A percentile compares a stretch with the other conserved stretches of the same genome.
phyloP scores from a whole-genome alignment of 2,797 vertebrate species.

The Poliocrania exsul region DNA sequence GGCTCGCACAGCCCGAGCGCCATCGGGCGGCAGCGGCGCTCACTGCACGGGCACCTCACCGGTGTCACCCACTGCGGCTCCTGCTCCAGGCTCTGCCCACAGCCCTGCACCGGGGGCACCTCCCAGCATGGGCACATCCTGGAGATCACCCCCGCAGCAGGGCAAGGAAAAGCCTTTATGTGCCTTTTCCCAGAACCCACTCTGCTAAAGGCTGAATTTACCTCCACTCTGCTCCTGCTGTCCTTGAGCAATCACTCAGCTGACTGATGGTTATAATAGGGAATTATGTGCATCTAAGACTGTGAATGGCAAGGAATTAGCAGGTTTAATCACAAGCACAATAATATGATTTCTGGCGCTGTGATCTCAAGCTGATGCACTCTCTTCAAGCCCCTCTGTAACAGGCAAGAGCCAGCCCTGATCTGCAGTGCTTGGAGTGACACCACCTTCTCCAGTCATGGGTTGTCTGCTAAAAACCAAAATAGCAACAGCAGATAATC shows the following conservation, averaged over 20 bases:
- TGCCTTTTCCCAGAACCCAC: not conserved
- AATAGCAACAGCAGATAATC: conserved; percentile 28
- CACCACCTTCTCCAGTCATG: conserved; percentile 12
- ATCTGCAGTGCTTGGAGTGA: not conserved
- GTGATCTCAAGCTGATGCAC: conserved; percentile 17
- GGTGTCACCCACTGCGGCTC: not conserved
- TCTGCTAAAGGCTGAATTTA: not conserved
- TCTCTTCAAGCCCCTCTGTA: conserved; percentile 18
- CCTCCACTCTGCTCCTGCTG: not conserved
- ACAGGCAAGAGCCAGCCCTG: not conserved
- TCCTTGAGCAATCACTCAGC: conserved; percentile 15
- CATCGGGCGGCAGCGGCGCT: not conserved
- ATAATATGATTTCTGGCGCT: not conserved
- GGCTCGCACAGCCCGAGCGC: not conserved
- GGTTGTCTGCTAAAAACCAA: conserved; percentile 35
- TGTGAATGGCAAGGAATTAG: conserved; percentile 28
- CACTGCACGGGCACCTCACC: not conserved
- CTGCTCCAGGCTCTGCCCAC: not conserved
- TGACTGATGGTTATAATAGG: not conserved
- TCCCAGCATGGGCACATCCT: not conserved
- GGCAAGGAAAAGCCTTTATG: not conserved
- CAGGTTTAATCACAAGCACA: conserved; percentile 46
- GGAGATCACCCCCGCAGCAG: not conserved
- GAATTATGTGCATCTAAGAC: not conserved
- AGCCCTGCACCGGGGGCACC: not conserved